Conservation (phyloP, 1,140 invertebrate genomes). For the Drosophila nigromelanica region DNA sequence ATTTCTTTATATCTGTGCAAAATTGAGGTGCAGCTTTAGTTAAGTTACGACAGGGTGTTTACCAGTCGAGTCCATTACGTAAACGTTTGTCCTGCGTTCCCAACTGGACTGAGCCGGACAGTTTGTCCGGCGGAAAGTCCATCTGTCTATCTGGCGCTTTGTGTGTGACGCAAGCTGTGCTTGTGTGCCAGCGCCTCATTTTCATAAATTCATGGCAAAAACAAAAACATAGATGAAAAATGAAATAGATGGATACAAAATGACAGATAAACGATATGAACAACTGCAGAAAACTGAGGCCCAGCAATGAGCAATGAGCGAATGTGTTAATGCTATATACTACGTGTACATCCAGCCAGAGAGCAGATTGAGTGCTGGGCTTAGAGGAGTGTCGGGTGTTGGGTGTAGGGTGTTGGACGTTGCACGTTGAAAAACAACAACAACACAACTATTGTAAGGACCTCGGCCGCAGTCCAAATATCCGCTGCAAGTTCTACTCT, state of each 20-base stretch:
- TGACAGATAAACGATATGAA: conserved; percentile 63
- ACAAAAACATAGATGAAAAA: conserved; percentile 25
- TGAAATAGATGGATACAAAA: conserved; percentile 45
- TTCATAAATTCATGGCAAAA: conserved; percentile 72
- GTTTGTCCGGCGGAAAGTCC: conserved; percentile 33
- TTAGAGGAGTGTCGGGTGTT: neutral
- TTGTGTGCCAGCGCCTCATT: conserved; percentile 57
- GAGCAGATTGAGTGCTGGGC: neutral
- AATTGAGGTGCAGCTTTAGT: neutral
- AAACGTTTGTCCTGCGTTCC: neutral
- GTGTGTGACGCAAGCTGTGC: conserved; percentile 63
- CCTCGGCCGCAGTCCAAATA: conserved; percentile 40
- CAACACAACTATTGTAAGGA: conserved; percentile 42
- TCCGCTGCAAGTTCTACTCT: conserved; percentile 42
- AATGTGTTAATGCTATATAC: conserved; percentile 79
- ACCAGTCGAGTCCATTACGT: neutral
- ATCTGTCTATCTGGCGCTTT: conserved; percentile 34
- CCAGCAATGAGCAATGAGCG: conserved; percentile 55
- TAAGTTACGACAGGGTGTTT: conserved; percentile 2
- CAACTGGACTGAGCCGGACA: conserved; percentile 16
- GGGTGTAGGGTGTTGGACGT: conserved; percentile 10
- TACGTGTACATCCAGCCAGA: conserved; percentile 35
- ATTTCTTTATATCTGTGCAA: neutral
- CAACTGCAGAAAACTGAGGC: conserved; percentile 73
- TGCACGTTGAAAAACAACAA: conserved; percentile 32